Evolutionary conservation across 2,113 vertebrate species (phyloP).

Genomic region (Saguinus midas): DNA sequence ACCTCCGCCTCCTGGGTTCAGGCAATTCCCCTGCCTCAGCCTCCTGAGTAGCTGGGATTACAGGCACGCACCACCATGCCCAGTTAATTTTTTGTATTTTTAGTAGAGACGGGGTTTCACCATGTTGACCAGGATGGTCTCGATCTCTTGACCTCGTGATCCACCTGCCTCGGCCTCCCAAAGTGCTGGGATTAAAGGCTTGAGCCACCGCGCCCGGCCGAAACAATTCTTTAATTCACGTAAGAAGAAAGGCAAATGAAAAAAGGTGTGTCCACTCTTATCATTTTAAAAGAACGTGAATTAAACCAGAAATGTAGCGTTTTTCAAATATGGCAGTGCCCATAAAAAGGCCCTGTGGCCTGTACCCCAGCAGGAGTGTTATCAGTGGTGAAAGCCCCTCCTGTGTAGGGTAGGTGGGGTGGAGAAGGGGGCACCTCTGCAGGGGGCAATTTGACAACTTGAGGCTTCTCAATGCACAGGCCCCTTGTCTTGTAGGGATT

Average conservation of each 20-base stretch:
- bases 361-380: background rate
- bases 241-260: background rate
- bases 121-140: too few relatives aligned
- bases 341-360: background rate
- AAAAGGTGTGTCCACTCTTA: background rate
- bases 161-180: too few relatives aligned
- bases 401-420: background rate
- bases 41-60: too few relatives aligned
- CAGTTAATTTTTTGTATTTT: too few relatives aligned
- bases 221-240: background rate
- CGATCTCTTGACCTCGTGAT: too few relatives aligned
- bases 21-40: too few relatives aligned
- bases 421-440: background rate
- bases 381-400: background rate
- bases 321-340: background rate
- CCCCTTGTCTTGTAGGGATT: background rate
- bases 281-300: background rate
- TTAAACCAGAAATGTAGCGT: background rate
- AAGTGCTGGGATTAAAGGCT: too few relatives aligned
- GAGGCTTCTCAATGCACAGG: background rate
- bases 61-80: too few relatives aligned
- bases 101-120: too few relatives aligned
- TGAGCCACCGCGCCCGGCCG: too few relatives aligned
- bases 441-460: background rate
- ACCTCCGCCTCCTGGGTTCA: too few relatives aligned